Evolutionary conservation across 2,888 invertebrate species (phyloP).

Genomic region (Neocrepidodera transversa): DNA sequence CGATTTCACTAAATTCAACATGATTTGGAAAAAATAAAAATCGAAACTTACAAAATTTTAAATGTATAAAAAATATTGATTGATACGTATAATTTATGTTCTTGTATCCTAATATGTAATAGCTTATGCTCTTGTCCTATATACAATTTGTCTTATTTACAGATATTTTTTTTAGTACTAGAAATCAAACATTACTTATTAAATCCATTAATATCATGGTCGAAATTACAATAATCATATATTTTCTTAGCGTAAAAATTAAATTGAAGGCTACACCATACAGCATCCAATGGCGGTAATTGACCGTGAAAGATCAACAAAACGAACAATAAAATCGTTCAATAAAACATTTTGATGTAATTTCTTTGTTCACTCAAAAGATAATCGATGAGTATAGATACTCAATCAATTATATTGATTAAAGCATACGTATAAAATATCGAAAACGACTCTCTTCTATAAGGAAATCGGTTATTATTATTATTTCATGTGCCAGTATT

Average conservation of each 20-base stretch:
- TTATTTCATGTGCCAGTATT: background rate
- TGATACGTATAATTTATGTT: no score
- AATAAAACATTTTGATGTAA: constrained; percentile 2
- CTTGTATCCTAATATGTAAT: no score
- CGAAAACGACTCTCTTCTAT: background rate
- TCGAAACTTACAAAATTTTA: no score
- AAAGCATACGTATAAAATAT: background rate
- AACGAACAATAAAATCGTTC: background rate
- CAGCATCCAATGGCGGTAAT: background rate
- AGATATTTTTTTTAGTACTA: no score
- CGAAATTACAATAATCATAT: no score
- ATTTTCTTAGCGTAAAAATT: background rate
- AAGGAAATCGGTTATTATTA: background rate
- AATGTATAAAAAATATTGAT: no score
- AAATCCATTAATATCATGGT: no score
- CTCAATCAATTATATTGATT: constrained; percentile 2
- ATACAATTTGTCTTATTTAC: no score
- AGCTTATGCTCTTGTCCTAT: no score
- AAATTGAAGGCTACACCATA: background rate
- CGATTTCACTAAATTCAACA: no score
- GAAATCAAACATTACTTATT: no score
- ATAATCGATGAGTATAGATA: background rate
- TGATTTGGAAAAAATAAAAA: no score
- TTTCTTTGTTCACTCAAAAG: constrained; percentile 1
- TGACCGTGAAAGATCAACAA: constrained; percentile 1